These are phyloP conservation scores for Electrophaes corylata DNA, from an alignment of 2,888 invertebrate genomes.

Conservation along the genomic window DNA sequence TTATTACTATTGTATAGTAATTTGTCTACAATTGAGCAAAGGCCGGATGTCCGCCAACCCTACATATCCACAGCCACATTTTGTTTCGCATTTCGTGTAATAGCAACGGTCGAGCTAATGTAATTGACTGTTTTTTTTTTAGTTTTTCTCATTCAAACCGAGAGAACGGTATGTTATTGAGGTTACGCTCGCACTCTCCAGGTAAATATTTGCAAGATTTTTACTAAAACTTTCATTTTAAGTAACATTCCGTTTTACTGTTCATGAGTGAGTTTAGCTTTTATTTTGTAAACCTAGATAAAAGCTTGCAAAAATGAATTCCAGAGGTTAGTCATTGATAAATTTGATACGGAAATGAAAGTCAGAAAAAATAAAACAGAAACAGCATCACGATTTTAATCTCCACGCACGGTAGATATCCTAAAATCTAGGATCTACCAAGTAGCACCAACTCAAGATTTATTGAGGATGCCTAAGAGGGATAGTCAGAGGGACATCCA, in stretches of 20 bases:
- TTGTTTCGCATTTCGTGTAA: slow-evolving; percentile 57
- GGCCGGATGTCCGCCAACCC: slow-evolving; percentile 10
- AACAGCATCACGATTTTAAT: too few relatives aligned
- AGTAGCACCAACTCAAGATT: too few relatives aligned
- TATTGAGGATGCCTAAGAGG: too few relatives aligned
- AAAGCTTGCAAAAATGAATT: too few relatives aligned
- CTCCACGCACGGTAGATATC: too few relatives aligned
- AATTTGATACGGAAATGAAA: too few relatives aligned
- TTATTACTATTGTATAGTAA: too few relatives aligned
- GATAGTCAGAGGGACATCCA: too few relatives aligned
- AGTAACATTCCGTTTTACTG: not conserved
- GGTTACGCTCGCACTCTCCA: slow-evolving; percentile 42
- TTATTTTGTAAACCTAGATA: not conserved
- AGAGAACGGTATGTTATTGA: slow-evolving; percentile 54
- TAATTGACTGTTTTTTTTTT: slow-evolving; percentile 73
- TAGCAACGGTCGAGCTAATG: slow-evolving; percentile 68
- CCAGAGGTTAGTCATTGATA: too few relatives aligned
- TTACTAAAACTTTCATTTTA: slow-evolving; percentile 8
- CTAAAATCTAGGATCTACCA: too few relatives aligned
- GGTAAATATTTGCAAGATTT: slow-evolving; percentile 5
- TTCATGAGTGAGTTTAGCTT: not conserved
- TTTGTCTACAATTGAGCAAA: too few relatives aligned
- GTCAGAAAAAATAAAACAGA: too few relatives aligned
- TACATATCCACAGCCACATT: slow-evolving; percentile 23
- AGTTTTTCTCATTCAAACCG: slow-evolving; percentile 57